Evolutionary conservation across 2,888 invertebrate genomes (phyloP).

Genomic region (Caenorhabditis japonica): DNA sequence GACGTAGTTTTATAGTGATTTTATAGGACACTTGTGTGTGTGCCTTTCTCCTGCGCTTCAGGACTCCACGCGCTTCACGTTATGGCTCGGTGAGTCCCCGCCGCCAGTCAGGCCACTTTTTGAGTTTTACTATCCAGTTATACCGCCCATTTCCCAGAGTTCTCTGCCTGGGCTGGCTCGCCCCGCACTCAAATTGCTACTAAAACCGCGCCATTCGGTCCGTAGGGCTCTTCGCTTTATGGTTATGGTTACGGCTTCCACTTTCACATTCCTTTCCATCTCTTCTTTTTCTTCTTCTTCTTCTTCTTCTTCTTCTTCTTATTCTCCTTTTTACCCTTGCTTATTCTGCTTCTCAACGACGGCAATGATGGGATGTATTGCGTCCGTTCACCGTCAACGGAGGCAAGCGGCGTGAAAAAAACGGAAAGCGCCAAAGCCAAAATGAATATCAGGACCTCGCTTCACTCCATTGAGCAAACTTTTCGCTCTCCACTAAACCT

Average conservation of each 20-base stretch:
- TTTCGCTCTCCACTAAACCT: constrained; percentile 20
- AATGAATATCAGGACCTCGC: constrained; percentile 40
- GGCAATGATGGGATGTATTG: constrained; percentile 44
- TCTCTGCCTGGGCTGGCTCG: constrained; percentile 3
- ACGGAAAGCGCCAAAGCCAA: constrained; percentile 41
- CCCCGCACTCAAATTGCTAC: constrained; percentile 42
- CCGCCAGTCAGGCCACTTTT: constrained; percentile 41
- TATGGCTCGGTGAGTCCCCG: constrained; percentile 12
- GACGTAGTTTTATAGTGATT: constrained; percentile 58
- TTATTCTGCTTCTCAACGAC: constrained; percentile 23
- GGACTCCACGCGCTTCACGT: constrained; percentile 28
- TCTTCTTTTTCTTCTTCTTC: constrained; percentile 2
- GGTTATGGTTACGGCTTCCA: constrained; percentile 47
- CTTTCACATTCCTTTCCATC: not conserved
- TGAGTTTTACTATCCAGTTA: constrained; percentile 53
- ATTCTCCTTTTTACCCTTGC: constrained; percentile 14
- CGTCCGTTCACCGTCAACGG: constrained; percentile 5
- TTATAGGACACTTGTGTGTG: constrained; percentile 52
- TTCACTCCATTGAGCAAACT: constrained; percentile 24
- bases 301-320: constrained; percentile 11
- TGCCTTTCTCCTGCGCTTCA: constrained; percentile 37
- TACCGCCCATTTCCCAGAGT: constrained; percentile 22
- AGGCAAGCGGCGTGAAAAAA: constrained; percentile 13
- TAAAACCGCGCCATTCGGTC: constrained; percentile 43
- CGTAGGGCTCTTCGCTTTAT: constrained; percentile 39